These are phyloP conservation scores for Elymnias hypermnestra DNA, from an alignment of 1,140 invertebrate species.

Conservation along the genomic window DNA sequence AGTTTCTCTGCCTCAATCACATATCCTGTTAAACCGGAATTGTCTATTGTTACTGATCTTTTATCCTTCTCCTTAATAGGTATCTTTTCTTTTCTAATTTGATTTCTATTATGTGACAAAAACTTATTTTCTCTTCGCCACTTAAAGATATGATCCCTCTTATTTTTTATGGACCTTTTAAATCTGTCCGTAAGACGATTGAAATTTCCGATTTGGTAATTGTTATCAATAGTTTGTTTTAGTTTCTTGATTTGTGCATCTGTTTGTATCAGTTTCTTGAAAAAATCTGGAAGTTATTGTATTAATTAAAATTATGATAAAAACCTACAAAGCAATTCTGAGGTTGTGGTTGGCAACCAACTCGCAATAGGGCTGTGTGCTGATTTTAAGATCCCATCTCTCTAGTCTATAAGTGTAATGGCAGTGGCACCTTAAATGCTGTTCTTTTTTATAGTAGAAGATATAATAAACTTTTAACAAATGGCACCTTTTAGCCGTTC, in stretches of 20 bases:
- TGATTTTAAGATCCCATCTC: too few relatives aligned
- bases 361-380: too few relatives aligned
- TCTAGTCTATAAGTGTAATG: too few relatives aligned
- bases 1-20: slow-evolving; percentile 41
- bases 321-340: too few relatives aligned
- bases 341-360: too few relatives aligned
- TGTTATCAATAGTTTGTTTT: slow-evolving; percentile 27
- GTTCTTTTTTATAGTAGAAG: too few relatives aligned
- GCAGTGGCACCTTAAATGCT: too few relatives aligned
- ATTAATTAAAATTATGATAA: neutral
- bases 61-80: slow-evolving; percentile 18
- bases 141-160: slow-evolving; percentile 1
- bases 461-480: too few relatives aligned
- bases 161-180: slow-evolving; percentile 34
- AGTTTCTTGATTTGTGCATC: slow-evolving; percentile 48
- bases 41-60: slow-evolving; percentile 7
- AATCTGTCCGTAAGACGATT: slow-evolving; percentile 27
- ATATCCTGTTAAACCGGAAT: slow-evolving; percentile 16
- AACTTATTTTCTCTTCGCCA: too few relatives aligned
- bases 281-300: slow-evolving; percentile 53
- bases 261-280: slow-evolving; percentile 47
- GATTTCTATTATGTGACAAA: too few relatives aligned
- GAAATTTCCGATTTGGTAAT: slow-evolving; percentile 10
- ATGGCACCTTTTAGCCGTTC: slow-evolving; percentile 31
- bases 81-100: too few relatives aligned